phyloP scores from a whole-genome alignment of 1,140 invertebrate species.

The Macrosteles quadrilineatus region DNA sequence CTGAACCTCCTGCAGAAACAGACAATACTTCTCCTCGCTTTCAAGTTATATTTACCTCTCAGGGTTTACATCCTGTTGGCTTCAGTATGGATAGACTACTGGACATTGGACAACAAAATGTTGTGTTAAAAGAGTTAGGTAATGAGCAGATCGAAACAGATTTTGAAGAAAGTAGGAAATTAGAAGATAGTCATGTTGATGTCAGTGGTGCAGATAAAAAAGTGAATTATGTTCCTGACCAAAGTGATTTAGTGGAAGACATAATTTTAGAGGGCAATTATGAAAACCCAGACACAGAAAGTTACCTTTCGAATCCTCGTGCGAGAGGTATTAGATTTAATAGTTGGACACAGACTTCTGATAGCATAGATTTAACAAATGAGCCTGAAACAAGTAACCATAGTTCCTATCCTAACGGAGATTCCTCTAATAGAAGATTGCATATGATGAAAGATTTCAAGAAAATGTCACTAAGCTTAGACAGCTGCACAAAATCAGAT shows the following conservation, averaged over 20 bases:
- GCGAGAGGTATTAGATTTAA: neutral
- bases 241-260: neutral
- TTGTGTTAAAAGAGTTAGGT: slow-evolving; percentile 34
- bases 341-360: slow-evolving; percentile 18
- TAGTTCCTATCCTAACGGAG: neutral
- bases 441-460: slow-evolving; percentile 16
- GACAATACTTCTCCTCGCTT: slow-evolving; percentile 28
- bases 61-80: slow-evolving; percentile 41
- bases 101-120: slow-evolving; percentile 37
- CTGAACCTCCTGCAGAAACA: neutral
- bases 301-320: neutral
- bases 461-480: slow-evolving; percentile 25
- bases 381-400: neutral
- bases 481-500: neutral
- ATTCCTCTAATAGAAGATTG: neutral
- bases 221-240: neutral
- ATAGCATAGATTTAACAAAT: slow-evolving; percentile 6
- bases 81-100: slow-evolving; percentile 43
- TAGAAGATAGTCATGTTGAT: neutral
- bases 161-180: neutral
- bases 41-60: slow-evolving; percentile 32
- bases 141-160: neutral
- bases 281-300: neutral
- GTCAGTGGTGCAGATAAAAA: neutral
- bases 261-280: slow-evolving; percentile 12